These are phyloP conservation scores for Tethya wilhelma DNA, from an alignment of 37 sponge, comb jelly and placozoan genomes.

Conservation along the genomic window DNA sequence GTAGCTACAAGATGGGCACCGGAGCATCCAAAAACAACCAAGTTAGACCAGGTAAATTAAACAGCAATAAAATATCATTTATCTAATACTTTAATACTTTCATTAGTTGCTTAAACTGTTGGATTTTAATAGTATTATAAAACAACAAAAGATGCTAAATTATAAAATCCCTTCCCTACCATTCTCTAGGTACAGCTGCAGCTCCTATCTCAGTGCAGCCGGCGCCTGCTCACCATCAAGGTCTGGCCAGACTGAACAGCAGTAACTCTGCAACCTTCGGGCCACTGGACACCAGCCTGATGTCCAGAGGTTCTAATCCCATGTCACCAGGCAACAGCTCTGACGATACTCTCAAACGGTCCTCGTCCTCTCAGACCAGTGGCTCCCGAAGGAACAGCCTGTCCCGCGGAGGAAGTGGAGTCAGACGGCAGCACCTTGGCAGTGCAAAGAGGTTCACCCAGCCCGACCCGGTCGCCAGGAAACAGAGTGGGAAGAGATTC, in stretches of 20 bases:
- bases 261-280: background rate
- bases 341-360: conserved; percentile 21
- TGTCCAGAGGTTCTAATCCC: background rate
- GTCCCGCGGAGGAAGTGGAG: background rate
- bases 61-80: too few species aligned
- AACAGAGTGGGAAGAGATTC: background rate
- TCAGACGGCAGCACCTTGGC: background rate
- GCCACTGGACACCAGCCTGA: conserved; percentile 10
- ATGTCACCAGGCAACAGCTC: background rate
- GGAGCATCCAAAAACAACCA: background rate
- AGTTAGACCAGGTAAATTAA: background rate
- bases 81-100: too few species aligned
- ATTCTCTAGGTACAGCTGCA: background rate
- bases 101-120: too few species aligned
- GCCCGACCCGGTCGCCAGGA: background rate
- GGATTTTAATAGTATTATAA: too few species aligned
- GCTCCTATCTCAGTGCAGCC: conserved; percentile 41
- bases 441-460: conserved; percentile 1
- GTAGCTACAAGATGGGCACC: too few species aligned
- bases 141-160: background rate
- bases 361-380: background rate
- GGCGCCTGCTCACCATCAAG: too few species aligned
- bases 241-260: too few species aligned
- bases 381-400: conserved; percentile 5
- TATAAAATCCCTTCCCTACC: background rate